These are phyloP conservation scores for Choloepus hoffmanni DNA, from an alignment of 2,113 vertebrate species.

Conservation along the genomic window DNA sequence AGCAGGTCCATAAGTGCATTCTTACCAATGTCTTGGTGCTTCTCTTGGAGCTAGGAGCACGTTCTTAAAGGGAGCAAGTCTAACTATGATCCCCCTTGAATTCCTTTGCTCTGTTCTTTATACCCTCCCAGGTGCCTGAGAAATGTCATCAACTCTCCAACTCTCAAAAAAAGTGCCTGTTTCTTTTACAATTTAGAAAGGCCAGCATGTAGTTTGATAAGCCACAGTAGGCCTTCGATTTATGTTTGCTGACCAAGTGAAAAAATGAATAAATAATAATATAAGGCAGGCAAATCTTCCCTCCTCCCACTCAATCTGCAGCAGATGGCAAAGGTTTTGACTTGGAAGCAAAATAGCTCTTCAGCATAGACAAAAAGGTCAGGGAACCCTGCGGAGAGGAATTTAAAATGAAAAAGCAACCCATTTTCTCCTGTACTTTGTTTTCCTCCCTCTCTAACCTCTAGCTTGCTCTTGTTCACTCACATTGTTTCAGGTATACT, in stretches of 20 bases:
- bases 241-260: background rate
- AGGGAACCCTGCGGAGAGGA: background rate
- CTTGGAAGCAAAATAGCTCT: background rate
- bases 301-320: background rate
- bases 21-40: background rate
- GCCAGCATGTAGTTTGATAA: background rate
- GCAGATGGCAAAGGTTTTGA: background rate
- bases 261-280: background rate
- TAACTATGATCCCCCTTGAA: background rate
- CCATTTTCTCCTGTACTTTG: background rate
- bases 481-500: background rate
- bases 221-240: background rate
- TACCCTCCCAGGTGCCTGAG: background rate
- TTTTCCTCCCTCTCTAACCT: background rate
- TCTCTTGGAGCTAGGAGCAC: background rate
- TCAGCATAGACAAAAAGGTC: background rate
- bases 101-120: constrained; percentile 39
- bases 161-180: background rate
- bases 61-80: background rate
- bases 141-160: background rate
- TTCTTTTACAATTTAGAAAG: background rate
- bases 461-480: background rate
- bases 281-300: background rate
- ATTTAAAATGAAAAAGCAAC: background rate
- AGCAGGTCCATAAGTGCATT: background rate